These are phyloP conservation scores for Papilio xuthus DNA, from an alignment of 1,140 invertebrate species.

Conservation along the genomic window DNA sequence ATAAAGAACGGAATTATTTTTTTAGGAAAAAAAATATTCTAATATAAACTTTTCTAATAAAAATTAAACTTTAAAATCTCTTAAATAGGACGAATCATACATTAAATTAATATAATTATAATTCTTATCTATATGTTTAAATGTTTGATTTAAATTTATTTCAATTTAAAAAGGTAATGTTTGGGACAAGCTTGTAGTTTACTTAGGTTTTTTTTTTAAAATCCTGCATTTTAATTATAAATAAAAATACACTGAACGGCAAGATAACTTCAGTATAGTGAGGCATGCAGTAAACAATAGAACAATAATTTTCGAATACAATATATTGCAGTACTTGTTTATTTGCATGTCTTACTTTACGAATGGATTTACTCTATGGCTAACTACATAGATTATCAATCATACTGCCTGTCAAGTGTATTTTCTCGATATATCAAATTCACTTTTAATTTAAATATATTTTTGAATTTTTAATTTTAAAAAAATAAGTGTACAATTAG, in stretches of 20 bases:
- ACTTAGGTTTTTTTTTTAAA: neutral
- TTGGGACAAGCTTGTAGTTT: constrained; percentile 34
- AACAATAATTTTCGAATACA: neutral
- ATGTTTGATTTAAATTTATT: neutral
- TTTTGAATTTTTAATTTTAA: too few relatives aligned
- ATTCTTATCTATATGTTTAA: neutral
- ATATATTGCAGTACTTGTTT: constrained; percentile 11
- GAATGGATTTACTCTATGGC: neutral
- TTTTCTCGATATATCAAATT: too few relatives aligned
- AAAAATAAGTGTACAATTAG: too few relatives aligned
- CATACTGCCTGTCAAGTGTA: too few relatives aligned
- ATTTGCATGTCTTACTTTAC: constrained; percentile 26
- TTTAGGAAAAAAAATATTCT: neutral
- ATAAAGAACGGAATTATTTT: neutral
- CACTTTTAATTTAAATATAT: too few relatives aligned
- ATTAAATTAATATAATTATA: neutral
- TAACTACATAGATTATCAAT: neutral
- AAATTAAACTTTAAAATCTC: neutral
- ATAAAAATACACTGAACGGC: neutral
- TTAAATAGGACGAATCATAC: neutral
- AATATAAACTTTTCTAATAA: neutral
- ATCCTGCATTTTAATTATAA: neutral
- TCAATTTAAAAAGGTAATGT: constrained; percentile 19
- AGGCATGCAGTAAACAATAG: constrained; percentile 26
- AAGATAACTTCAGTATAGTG: neutral